A percentile compares a stretch with the other conserved stretches of the same genome.
Conservation (phyloP, 2,888 invertebrate species). For the Spodoptera littoralis region DNA sequence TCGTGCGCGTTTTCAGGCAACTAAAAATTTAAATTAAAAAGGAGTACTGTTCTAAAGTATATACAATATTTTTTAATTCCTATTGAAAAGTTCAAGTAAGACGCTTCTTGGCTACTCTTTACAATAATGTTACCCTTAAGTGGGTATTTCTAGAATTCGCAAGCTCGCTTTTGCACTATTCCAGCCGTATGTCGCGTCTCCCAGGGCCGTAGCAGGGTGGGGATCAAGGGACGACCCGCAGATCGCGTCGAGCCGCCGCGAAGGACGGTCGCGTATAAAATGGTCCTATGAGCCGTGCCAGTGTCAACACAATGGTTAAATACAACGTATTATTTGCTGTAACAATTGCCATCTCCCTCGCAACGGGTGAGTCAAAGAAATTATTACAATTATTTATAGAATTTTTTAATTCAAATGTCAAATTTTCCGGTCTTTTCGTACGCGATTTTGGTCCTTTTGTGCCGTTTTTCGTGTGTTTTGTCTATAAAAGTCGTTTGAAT, state of each 20-base stretch:
- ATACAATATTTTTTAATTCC: too few relatives aligned
- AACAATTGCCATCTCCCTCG: constrained; percentile 72
- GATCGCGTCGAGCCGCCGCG: constrained; percentile 61
- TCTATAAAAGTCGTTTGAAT: constrained; percentile 17
- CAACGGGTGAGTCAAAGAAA: constrained; percentile 72
- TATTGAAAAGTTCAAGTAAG: too few relatives aligned
- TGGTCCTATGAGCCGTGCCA: constrained; percentile 45
- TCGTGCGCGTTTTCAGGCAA: too few relatives aligned
- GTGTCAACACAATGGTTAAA: constrained; percentile 73
- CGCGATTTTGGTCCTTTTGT: not conserved
- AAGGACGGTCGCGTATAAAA: constrained; percentile 61
- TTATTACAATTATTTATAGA: constrained; percentile 31
- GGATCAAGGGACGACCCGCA: constrained; percentile 48
- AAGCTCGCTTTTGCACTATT: constrained; percentile 29
- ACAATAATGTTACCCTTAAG: not conserved
- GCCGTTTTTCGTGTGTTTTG: constrained; percentile 11
- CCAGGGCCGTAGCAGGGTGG: constrained; percentile 51
- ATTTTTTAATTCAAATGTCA: constrained; percentile 17
- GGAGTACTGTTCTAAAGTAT: too few relatives aligned
- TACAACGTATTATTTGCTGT: constrained; percentile 71
- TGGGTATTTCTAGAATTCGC: constrained; percentile 9
- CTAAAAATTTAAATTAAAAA: too few relatives aligned
- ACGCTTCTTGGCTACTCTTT: too few relatives aligned
- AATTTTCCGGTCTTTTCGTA: not conserved
- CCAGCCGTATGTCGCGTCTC: constrained; percentile 40